Percentiles rank a stretch among this genome's conserved stretches.
phyloP scores from a whole-genome alignment of 2,888 invertebrate species.

The Ennomos fuscantarius region DNA sequence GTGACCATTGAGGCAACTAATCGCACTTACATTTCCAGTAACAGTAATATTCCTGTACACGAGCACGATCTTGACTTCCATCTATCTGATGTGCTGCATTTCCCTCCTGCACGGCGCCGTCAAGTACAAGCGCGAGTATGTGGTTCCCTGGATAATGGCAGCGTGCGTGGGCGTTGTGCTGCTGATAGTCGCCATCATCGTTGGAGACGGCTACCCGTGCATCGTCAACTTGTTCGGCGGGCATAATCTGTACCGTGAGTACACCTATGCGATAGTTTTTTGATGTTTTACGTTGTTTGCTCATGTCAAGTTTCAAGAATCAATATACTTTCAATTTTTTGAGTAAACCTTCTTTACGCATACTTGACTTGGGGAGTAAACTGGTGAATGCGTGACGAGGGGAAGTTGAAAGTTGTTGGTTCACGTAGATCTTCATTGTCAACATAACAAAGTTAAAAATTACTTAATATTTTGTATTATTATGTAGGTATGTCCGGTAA shows the following conservation, averaged over 20 bases:
- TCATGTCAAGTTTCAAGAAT: neutral
- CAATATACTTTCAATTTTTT: no score
- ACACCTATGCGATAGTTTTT: conserved; percentile 1
- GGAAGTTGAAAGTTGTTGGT: no score
- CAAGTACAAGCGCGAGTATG: conserved; percentile 75
- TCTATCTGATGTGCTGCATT: conserved; percentile 79
- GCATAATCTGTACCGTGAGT: conserved; percentile 77
- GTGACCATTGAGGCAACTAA: no score
- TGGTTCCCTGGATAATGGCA: conserved; percentile 77
- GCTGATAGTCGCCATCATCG: conserved; percentile 61
- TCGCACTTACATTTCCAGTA: conserved; percentile 54
- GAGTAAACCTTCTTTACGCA: no score
- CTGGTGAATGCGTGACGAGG: no score
- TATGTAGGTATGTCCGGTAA: no score
- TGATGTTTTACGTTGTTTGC: neutral
- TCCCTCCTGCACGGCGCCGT: conserved; percentile 78
- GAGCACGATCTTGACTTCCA: conserved; percentile 73
- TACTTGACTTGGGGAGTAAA: no score
- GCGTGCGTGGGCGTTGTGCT: conserved; percentile 70
- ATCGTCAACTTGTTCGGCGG: conserved; percentile 75
- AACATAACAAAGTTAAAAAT: no score
- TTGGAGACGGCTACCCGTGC: conserved; percentile 72
- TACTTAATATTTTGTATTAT: no score
- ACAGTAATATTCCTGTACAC: conserved; percentile 78
- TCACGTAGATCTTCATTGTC: no score